Base-by-base conservation (phyloP, 2,888 invertebrate species). In the Agonum fuliginosum region DNA sequence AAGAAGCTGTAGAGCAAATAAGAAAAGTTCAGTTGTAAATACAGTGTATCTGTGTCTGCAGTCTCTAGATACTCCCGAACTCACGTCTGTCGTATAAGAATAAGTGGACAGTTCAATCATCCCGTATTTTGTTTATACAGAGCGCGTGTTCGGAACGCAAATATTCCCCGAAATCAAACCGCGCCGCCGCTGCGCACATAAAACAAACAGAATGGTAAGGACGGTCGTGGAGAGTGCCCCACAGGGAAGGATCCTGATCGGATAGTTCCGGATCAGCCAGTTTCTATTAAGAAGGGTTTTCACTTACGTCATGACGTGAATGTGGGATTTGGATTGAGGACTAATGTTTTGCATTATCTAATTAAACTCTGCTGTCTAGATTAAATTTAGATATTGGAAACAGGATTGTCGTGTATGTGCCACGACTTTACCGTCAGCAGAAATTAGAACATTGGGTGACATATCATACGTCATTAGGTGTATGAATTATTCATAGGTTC, bases 71-170 rank as follows among this genome's bases (percentile, higher is more conserved):
- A 37, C 34, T 10, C 19, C 17, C 8, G 37, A n/a, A 19, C 65
- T 67, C 70, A 70, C 70, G 70, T 70, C 48, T 24, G 27, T 43
- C 67, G 43, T 41, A 70, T 43, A 70, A 67, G 72, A 72, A 72
- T 54, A 72, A 73, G 58, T 73, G 62, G 73, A 58, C 62, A 73
- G 73, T 73, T 73, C 73, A 58, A 73, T 73, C 73, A 73, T 58
- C 8, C 73, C 43, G 46, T 62, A 43, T 41, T 72, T 72, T 72
- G 72, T 72, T 73, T 73, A 62, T 62, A 58, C 30, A 73, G 73
- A 43, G 19, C 58, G 73, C 73, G 73, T 73, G 73, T 30, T 43
- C 58, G 41, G 48, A 62, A 73, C 20, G 67, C 75, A 75, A 75
- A 75, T 75, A 75, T 65, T 48, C 43, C 67, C 24, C 48, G 75